Evolutionary conservation across 2,797 vertebrate genomes (phyloP).

Genomic region (Syngnathus acus): DNA sequence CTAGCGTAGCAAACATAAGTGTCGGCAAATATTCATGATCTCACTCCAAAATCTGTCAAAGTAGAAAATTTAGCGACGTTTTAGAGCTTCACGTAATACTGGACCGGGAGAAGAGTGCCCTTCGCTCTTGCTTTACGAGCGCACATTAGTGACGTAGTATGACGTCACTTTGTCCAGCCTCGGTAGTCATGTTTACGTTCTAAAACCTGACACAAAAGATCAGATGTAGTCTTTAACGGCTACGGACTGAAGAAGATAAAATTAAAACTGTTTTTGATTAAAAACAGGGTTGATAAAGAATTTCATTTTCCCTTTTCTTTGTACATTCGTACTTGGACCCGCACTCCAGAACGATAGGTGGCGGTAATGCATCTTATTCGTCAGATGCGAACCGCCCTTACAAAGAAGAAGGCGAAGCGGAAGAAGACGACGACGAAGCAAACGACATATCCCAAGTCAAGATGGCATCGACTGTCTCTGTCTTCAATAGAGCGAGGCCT

Average conservation of each 20-base stretch:
- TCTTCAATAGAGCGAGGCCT: conserved; percentile 68
- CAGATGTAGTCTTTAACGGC: no score
- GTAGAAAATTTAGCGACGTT: no score
- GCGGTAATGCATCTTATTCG: no score
- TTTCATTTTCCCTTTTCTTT: no score
- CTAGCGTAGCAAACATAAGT: neutral
- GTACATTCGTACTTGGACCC: no score
- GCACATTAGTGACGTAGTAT: conserved; percentile 30
- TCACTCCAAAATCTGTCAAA: neutral
- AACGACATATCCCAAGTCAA: conserved; percentile 3
- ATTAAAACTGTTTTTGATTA: no score
- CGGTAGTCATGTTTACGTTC: neutral
- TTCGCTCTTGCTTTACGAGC: conserved; percentile 22
- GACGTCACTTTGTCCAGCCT: conserved; percentile 2
- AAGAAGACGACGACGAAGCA: no score
- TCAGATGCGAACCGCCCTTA: no score
- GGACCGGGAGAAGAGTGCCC: neutral
- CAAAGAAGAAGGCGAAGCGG: no score
- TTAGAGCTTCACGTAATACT: neutral
- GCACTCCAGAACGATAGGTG: no score
- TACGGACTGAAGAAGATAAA: no score
- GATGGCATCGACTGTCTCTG: conserved; percentile 63
- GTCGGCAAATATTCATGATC: neutral
- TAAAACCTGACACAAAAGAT: neutral
- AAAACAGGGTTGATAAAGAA: no score